phyloP scores from a whole-genome alignment of 2,113 vertebrate species.

The zebrafish (Danio rerio) region DNA sequence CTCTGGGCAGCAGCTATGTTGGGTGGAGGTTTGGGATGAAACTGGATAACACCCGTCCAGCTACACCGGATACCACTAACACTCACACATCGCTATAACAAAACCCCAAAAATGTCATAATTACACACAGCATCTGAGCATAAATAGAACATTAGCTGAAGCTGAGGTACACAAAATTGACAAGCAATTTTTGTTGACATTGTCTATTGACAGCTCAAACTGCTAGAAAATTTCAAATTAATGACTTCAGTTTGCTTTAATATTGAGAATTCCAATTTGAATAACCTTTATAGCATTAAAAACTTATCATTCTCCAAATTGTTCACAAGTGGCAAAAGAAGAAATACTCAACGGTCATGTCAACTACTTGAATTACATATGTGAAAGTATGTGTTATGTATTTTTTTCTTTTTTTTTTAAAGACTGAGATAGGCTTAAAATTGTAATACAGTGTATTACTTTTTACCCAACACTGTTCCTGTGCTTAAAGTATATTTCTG shows the following conservation, averaged over 20 bases:
- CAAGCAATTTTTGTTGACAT: neutral
- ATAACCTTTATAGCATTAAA: too few species aligned
- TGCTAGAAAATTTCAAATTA: neutral
- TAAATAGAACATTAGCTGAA: neutral
- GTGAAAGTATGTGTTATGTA: too few species aligned
- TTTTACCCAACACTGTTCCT: too few species aligned
- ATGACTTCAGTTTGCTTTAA: neutral
- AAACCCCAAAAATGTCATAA: conserved; percentile 3
- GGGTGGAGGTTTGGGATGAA: conserved; percentile 40
- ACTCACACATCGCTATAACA: conserved; percentile 23
- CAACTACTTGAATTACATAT: too few species aligned
- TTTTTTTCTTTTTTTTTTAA: too few species aligned
- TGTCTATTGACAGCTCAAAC: neutral
- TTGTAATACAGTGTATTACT: too few species aligned
- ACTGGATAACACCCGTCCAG: conserved; percentile 37
- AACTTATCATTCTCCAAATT: too few species aligned
- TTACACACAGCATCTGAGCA: neutral
- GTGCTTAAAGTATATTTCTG: too few species aligned
- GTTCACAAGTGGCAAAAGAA: too few species aligned
- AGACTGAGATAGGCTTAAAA: too few species aligned
- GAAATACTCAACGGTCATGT: too few species aligned
- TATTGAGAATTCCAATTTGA: neutral
- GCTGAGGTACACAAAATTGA: neutral
- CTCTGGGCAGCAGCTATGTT: conserved; percentile 65
- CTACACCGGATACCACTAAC: conserved; percentile 20